Base-by-base conservation (phyloP, 2,888 invertebrate species). In the Embidobia sp. region DNA sequence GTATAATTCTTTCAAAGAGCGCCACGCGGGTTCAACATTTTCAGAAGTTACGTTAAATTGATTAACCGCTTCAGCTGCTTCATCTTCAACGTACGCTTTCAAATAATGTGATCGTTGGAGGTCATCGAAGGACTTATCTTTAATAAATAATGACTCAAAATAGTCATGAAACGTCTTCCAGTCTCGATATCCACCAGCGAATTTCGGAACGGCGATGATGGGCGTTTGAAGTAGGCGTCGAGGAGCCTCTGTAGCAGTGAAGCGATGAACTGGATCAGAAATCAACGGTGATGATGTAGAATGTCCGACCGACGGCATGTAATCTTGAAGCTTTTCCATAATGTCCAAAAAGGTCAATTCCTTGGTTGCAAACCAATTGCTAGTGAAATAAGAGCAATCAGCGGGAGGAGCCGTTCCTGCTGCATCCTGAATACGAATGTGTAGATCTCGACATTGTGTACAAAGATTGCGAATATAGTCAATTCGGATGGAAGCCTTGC, bases 71-170 rank as follows among this genome's bases (percentile, higher is more conserved):
- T n/a, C 6, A 1, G 40, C 55, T 1, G 59, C 44, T 10, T 59
- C 59, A 22, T 46, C 33, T 13, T 35, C 35, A 15, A 35, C 13
- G 6, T 6, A 11, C 35, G 35, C 11, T 35, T 35, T 35, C 5
- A 35, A 13, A 13, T 13, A 61, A n/a, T 46, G 46, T 6, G 46
- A 59, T 1, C 29, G 29, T 7, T 59, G 59, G 1, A 59, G 18
- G 4, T 31, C 18, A 61, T 59, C 31, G n/a, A 33, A 59, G 4
- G 40, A 31, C 15, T 46, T 46, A 46, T 61, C 26, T 13, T 61
- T 46, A 11, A 61, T 13, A 16, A 61, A 15, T 6, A 61, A 8
- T 1, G 61, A 44, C 10, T 16, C n/a, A n/a, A 46, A 61, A 18
- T 61, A 48, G 19, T 61, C 46, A 8, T 8, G 11, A 33, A 61